phyloP scores from a whole-genome alignment of 1,140 invertebrate species.

The Heliothis subflexa region DNA sequence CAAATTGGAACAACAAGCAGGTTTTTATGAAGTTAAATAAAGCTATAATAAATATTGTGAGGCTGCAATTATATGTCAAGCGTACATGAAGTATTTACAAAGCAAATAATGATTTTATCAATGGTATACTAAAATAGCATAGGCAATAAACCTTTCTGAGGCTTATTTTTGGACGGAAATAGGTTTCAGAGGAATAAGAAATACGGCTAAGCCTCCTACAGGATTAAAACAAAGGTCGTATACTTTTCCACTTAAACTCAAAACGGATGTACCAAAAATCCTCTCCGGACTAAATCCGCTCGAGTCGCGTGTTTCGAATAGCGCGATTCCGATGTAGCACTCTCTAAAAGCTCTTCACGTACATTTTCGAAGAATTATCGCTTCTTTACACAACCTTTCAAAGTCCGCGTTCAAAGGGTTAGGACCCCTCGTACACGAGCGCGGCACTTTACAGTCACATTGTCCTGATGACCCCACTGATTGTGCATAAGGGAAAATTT shows the following conservation, averaged over 20 bases:
- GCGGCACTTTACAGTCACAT: constrained; percentile 28
- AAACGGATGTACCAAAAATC: constrained; percentile 28
- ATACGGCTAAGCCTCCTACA: constrained; percentile 14
- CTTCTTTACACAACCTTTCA: constrained; percentile 25
- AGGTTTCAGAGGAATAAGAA: constrained; percentile 15
- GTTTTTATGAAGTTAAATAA: not conserved
- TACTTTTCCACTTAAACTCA: constrained; percentile 31
- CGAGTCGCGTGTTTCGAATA: constrained; percentile 30
- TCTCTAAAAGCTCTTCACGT: constrained; percentile 38
- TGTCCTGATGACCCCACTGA: constrained; percentile 33
- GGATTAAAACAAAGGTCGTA: constrained; percentile 34
- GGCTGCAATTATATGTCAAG: not conserved
- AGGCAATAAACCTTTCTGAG: constrained; percentile 16
- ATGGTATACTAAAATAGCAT: not conserved
- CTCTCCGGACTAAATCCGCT: constrained; percentile 20
- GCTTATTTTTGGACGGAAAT: constrained; percentile 38
- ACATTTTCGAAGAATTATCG: constrained; percentile 38
- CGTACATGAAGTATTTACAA: not conserved
- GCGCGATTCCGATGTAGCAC: constrained; percentile 30
- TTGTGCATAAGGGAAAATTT: constrained; percentile 38
- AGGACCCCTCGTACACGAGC: constrained; percentile 24
- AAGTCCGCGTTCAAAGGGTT: constrained; percentile 21
- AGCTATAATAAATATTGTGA: not conserved
- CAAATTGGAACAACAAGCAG: not conserved
- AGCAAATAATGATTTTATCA: constrained; percentile 1